A percentile compares a stretch with the other conserved stretches of the same genome.
Evolutionary conservation across 1,140 invertebrate genomes (phyloP).

Genomic region (Diachasmimorpha longicaudata): DNA sequence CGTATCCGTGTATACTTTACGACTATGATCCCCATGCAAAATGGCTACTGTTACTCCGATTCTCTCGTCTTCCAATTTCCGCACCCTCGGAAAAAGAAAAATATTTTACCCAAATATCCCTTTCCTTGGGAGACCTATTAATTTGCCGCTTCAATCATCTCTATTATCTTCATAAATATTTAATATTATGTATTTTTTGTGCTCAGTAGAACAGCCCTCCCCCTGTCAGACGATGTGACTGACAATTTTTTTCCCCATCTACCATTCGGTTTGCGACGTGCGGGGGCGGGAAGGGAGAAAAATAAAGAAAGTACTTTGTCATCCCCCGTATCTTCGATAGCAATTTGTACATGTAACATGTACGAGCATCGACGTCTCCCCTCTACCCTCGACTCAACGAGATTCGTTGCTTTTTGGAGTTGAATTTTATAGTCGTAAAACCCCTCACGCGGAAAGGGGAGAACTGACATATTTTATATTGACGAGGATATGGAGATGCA

Average conservation of each 20-base stretch:
- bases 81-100: too few species aligned
- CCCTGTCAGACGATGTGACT: background rate
- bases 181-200: too few species aligned
- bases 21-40: background rate
- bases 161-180: too few species aligned
- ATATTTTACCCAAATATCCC: too few species aligned
- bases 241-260: background rate
- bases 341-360: conserved; percentile 9
- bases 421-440: background rate
- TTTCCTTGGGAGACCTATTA: too few species aligned
- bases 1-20: background rate
- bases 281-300: too few species aligned
- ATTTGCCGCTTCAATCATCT: too few species aligned
- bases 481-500: conserved; percentile 1
- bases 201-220: too few species aligned
- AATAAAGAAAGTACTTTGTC: background rate
- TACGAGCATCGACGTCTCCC: background rate
- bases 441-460: background rate
- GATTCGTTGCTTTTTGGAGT: background rate
- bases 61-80: too few species aligned
- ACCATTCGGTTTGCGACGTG: background rate
- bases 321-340: background rate
- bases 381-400: background rate
- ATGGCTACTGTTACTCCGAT: background rate
- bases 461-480: conserved; percentile 9